These are phyloP conservation scores for Diorhabda carinulata DNA, from an alignment of 1,140 invertebrate species.

Conservation along the genomic window DNA sequence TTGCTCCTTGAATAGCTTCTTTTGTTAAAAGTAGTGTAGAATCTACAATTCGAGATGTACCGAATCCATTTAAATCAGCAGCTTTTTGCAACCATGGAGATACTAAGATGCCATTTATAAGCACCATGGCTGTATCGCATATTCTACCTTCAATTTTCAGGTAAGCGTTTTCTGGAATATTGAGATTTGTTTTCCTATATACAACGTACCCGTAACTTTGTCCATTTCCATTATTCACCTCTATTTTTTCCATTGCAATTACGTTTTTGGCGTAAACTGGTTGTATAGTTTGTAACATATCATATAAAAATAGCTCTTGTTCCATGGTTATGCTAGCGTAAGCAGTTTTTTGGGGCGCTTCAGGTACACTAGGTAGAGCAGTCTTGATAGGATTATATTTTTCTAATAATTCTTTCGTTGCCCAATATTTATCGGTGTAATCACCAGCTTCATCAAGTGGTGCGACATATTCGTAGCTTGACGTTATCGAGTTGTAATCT, in stretches of 20 bases:
- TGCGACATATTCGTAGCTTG: constrained; percentile 57
- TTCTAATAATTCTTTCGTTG: constrained; percentile 40
- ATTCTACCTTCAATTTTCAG: constrained; percentile 50
- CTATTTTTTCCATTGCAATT: constrained; percentile 55
- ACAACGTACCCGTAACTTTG: constrained; percentile 59
- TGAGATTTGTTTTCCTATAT: constrained; percentile 46
- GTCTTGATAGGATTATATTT: constrained; percentile 49
- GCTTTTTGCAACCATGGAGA: constrained; percentile 40
- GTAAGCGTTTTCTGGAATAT: constrained; percentile 30
- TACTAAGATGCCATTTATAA: constrained; percentile 47
- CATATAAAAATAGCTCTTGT: constrained; percentile 35
- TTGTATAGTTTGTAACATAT: constrained; percentile 36
- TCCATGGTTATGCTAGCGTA: constrained; percentile 23
- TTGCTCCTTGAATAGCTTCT: constrained; percentile 33
- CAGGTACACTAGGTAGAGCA: constrained; percentile 42
- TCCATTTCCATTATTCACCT: constrained; percentile 53
- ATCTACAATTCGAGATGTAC: constrained; percentile 49
- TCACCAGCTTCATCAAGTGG: constrained; percentile 52
- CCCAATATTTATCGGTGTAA: constrained; percentile 50
- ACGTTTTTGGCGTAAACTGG: constrained; percentile 21
- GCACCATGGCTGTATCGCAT: constrained; percentile 53
- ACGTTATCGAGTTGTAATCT: constrained; percentile 11
- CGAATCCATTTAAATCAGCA: constrained; percentile 46
- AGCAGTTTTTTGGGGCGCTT: not conserved
- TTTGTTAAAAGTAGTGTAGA: constrained; percentile 30